Conservation (phyloP, 37 sponge, comb jelly and placozoan genomes). For the Crambe crambe region DNA sequence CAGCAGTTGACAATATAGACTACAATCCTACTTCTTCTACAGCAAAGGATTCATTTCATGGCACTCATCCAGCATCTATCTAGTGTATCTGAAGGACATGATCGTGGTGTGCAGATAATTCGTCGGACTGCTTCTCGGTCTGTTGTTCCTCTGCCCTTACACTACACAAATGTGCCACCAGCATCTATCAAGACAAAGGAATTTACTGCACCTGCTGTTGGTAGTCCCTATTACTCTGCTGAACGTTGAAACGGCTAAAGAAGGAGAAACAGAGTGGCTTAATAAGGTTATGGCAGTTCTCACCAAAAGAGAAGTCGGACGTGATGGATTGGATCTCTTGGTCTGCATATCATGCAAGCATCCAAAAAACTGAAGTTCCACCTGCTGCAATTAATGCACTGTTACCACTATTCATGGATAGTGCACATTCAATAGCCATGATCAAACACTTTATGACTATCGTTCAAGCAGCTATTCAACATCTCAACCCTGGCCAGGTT, state of each 20-base stretch:
- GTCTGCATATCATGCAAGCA: slow-evolving; percentile 22
- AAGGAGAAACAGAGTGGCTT: slow-evolving; percentile 16
- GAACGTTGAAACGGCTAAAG: not conserved
- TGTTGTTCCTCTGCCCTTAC: not conserved
- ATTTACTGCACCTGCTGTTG: not conserved
- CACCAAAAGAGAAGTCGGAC: slow-evolving; percentile 5
- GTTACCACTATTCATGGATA: slow-evolving; percentile 30
- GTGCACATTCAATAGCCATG: slow-evolving; percentile 38
- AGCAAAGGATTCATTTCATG: slow-evolving; percentile 46
- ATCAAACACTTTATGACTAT: slow-evolving; percentile 29
- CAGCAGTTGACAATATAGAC: slow-evolving; percentile 44
- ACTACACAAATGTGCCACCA: no score
- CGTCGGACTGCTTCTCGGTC: not conserved
- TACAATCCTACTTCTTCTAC: slow-evolving; percentile 23
- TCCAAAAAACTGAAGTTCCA: slow-evolving; percentile 29
- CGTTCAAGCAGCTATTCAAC: slow-evolving; percentile 29
- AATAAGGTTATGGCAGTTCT: slow-evolving; percentile 1
- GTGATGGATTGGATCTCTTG: slow-evolving; percentile 23
- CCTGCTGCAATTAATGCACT: slow-evolving; percentile 32
- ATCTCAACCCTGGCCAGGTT: slow-evolving; percentile 18
- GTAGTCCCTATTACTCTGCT: not conserved
- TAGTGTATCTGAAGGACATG: slow-evolving; percentile 6
- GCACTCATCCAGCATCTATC: slow-evolving; percentile 11
- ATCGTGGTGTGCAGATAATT: slow-evolving; percentile 1
- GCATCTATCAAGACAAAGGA: not conserved